Evolutionary conservation across 2,797 vertebrate species (phyloP).

Genomic region (Todus mexicanus): DNA sequence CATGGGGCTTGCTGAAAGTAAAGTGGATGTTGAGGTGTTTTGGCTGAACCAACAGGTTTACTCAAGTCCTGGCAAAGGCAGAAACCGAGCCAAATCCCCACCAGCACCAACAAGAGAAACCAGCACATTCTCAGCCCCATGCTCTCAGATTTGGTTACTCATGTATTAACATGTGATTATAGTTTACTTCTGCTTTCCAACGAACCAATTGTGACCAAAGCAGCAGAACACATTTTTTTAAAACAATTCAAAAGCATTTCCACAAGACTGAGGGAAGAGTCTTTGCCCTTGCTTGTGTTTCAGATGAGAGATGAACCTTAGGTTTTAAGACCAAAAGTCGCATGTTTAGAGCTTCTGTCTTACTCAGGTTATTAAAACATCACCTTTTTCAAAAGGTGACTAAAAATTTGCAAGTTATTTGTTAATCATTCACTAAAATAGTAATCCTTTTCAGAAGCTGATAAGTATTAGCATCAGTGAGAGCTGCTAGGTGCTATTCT

Average conservation of each 20-base stretch:
- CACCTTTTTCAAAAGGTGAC: neutral
- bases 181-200: neutral
- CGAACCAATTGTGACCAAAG: neutral
- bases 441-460: neutral
- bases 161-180: neutral
- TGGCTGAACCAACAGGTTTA: constrained; percentile 34
- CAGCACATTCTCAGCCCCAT: neutral
- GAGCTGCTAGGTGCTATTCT: neutral
- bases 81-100: constrained; percentile 25
- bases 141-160: neutral
- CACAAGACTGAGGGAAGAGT: neutral
- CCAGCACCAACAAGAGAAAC: neutral
- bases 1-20: neutral
- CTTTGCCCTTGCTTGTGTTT: neutral
- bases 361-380: neutral
- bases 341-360: neutral
- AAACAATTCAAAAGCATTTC: neutral
- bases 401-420: neutral
- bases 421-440: neutral
- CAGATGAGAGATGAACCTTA: neutral
- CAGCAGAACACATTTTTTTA: neutral
- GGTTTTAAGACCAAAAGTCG: neutral
- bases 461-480: neutral
- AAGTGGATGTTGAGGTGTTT: neutral
- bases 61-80: neutral